Conservation (phyloP, 2,888 invertebrate genomes). For the Candidula unifasciata region DNA sequence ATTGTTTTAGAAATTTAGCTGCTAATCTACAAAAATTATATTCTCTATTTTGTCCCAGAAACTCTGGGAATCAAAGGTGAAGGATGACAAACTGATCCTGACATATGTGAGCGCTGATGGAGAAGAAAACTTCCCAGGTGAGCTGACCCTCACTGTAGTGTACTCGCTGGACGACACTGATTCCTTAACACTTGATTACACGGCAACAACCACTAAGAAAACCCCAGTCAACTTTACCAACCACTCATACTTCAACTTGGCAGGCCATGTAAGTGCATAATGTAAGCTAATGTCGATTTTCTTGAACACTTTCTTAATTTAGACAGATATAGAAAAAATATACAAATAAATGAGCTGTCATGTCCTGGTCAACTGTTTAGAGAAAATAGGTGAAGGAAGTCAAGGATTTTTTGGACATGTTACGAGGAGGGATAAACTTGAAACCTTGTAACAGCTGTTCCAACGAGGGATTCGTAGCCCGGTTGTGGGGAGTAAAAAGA, state of each 20-base stretch:
- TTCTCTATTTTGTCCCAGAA: slow-evolving; percentile 78
- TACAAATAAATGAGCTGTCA: too few species aligned
- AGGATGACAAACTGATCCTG: slow-evolving; percentile 84
- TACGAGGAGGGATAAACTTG: too few species aligned
- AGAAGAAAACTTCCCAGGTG: slow-evolving; percentile 93
- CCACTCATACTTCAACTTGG: slow-evolving; percentile 93
- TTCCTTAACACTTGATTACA: slow-evolving; percentile 86
- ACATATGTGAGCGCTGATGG: slow-evolving; percentile 86
- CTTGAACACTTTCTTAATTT: too few species aligned
- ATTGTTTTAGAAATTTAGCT: neutral
- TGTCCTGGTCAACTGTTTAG: too few species aligned
- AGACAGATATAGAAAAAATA: too few species aligned
- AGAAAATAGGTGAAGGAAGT: too few species aligned
- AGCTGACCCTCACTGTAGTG: slow-evolving; percentile 84
- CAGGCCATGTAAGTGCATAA: slow-evolving; percentile 85
- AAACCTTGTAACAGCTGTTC: too few species aligned
- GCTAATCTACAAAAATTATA: too few species aligned
- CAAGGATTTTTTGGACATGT: too few species aligned
- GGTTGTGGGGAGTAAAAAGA: too few species aligned
- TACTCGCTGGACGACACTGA: slow-evolving; percentile 86
- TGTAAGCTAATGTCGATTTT: neutral
- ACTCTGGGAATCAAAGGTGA: slow-evolving; percentile 84
- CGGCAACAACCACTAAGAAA: slow-evolving; percentile 86
- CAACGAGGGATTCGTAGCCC: too few species aligned
- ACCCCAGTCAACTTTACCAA: slow-evolving; percentile 92